These are phyloP conservation scores for Choristoneura fumiferana DNA, from an alignment of 1,140 invertebrate species.

Conservation along the genomic window DNA sequence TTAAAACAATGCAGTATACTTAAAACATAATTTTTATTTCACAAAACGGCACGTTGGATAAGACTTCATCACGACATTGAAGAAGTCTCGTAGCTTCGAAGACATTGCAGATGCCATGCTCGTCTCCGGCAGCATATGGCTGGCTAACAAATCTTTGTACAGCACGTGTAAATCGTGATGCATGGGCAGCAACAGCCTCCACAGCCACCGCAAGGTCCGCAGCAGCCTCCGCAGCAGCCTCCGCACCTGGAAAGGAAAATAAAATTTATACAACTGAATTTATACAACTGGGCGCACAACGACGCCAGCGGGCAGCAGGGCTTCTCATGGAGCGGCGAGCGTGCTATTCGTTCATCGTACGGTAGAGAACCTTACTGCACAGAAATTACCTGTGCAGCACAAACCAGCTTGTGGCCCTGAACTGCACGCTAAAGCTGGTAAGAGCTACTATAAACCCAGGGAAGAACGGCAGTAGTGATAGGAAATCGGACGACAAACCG, in stretches of 20 bases:
- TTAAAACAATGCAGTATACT: neutral
- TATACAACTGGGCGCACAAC: neutral
- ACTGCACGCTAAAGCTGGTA: no score
- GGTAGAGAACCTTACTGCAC: no score
- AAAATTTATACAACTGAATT: neutral
- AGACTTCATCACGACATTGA: slow-evolving; percentile 8
- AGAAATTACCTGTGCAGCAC: no score
- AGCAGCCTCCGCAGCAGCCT: slow-evolving; percentile 33
- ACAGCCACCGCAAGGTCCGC: slow-evolving; percentile 39
- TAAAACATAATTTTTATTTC: slow-evolving; percentile 19
- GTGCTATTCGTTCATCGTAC: no score
- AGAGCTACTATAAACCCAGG: no score
- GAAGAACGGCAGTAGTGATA: no score
- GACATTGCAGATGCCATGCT: neutral
- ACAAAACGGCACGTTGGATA: slow-evolving; percentile 18
- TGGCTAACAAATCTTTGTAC: slow-evolving; percentile 64
- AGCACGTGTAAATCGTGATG: slow-evolving; percentile 68
- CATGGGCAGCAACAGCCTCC: slow-evolving; percentile 53
- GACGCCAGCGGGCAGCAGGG: no score
- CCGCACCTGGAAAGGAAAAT: slow-evolving; percentile 34
- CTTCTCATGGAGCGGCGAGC: no score
- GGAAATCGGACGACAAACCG: no score
- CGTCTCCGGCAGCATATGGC: neutral
- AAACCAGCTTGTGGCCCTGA: no score
- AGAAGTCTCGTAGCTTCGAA: neutral